phyloP scores from a whole-genome alignment of 2,113 vertebrate species.

The Macrotus californicus region DNA sequence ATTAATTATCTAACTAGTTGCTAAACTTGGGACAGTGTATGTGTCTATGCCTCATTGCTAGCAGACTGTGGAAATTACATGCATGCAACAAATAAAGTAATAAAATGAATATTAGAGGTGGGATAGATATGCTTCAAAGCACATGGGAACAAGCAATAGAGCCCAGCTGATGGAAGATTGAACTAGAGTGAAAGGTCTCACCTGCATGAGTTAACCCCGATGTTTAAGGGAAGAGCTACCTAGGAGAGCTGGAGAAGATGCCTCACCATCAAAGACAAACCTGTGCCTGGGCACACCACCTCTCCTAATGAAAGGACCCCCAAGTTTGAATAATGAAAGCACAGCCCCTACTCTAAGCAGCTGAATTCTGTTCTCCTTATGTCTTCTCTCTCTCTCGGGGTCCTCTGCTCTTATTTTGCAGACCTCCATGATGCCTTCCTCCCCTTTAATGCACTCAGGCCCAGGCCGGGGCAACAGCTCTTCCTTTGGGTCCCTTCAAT shows the following conservation, averaged over 20 bases:
- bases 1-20: neutral
- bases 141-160: neutral
- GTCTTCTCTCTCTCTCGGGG: neutral
- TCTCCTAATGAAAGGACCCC: neutral
- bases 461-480: neutral
- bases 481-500: slow-evolving; percentile 26
- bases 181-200: neutral
- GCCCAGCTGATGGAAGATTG: neutral
- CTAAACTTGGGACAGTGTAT: neutral
- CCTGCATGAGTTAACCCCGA: neutral
- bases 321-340: neutral
- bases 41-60: neutral
- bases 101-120: neutral
- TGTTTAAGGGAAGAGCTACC: neutral
- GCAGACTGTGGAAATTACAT: neutral
- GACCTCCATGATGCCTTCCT: neutral
- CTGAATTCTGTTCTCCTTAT: neutral
- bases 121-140: neutral
- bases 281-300: neutral
- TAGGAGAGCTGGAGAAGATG: neutral
- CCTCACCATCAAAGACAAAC: neutral
- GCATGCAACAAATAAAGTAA: neutral
- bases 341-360: neutral
- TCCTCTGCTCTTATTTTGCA: neutral
- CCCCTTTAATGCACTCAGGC: neutral